Conservation (phyloP, 2,113 vertebrate genomes). For the Rhinolophus sinicus region DNA sequence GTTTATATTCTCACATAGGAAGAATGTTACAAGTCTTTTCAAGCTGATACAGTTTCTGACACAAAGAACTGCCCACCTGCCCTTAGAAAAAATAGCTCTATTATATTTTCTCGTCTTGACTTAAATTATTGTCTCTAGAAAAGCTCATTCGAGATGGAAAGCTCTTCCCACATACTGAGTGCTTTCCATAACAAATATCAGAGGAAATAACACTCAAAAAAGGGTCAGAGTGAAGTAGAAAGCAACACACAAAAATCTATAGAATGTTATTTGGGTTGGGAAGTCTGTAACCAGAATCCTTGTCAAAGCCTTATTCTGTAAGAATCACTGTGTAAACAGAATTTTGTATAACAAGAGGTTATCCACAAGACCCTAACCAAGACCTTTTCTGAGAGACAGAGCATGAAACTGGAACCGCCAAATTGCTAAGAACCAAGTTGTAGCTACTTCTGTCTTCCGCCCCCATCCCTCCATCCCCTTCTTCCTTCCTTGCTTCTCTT, state of each 20-base stretch:
- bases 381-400: not conserved
- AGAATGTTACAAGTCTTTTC: not conserved
- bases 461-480: not conserved
- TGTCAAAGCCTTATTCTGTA: not conserved
- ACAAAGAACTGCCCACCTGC: not conserved
- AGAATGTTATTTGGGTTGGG: not conserved
- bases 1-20: not conserved
- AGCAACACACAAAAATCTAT: not conserved
- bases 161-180: not conserved
- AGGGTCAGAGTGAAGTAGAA: not conserved
- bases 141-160: not conserved
- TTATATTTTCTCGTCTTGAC: not conserved
- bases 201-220: not conserved
- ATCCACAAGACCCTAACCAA: not conserved
- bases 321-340: not conserved
- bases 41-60: not conserved
- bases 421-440: not conserved
- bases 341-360: not conserved
- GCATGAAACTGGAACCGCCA: not conserved
- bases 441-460: not conserved
- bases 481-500: not conserved
- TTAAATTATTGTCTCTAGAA: not conserved
- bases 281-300: not conserved
- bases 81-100: not conserved
- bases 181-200: not conserved